phyloP scores from a whole-genome alignment of 2,113 vertebrate species.

The Pitta sordida region DNA sequence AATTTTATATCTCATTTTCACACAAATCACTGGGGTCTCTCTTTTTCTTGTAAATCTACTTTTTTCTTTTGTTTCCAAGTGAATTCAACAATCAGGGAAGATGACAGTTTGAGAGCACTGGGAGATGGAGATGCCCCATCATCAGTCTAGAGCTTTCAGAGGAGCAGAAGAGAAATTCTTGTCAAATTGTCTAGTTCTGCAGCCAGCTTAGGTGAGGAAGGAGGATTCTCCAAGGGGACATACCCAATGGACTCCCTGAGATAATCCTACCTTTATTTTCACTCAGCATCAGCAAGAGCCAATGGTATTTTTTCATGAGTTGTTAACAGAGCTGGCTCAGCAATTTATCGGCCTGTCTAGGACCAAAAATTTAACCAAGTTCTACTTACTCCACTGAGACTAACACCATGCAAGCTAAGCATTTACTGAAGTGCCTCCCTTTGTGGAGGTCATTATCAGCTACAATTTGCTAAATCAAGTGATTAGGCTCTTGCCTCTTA shows the following conservation, averaged over 20 bases:
- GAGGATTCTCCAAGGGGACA: slow-evolving; percentile 16
- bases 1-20: slow-evolving; percentile 50
- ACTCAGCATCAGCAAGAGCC: slow-evolving; percentile 21
- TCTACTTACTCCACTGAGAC: background rate
- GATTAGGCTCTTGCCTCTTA: background rate
- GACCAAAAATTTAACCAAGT: background rate
- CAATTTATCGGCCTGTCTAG: background rate
- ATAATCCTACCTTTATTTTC: background rate
- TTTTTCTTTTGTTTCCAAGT: slow-evolving; percentile 56
- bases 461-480: background rate
- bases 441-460: background rate
- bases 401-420: background rate
- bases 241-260: background rate
- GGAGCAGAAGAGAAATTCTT: slow-evolving; percentile 4
- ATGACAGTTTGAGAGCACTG: slow-evolving; percentile 13
- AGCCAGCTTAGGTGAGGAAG: slow-evolving; percentile 1
- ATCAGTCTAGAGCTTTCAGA: background rate
- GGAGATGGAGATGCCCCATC: background rate
- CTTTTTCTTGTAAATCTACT: slow-evolving; percentile 46
- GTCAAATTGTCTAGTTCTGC: background rate
- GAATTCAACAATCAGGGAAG: slow-evolving; percentile 26
- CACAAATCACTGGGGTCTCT: slow-evolving; percentile 32
- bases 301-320: background rate
- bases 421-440: background rate
- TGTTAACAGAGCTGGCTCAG: slow-evolving; percentile 13